These are phyloP conservation scores for Zoanthus gigantus DNA, from an alignment of 92 coral and sea anemone species.

Conservation along the genomic window DNA sequence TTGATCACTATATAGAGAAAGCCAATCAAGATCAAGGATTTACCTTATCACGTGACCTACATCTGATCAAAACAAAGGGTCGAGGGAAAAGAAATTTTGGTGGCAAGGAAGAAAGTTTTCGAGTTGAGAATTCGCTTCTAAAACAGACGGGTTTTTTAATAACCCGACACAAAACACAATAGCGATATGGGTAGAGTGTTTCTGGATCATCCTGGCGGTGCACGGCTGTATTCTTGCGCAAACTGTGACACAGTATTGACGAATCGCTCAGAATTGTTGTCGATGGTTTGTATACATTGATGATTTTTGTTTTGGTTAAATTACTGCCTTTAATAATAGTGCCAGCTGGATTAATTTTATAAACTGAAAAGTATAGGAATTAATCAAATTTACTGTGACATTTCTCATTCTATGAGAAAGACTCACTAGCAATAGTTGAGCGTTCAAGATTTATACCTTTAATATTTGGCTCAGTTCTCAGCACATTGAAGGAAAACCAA, in stretches of 20 bases:
- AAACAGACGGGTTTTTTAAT: background rate
- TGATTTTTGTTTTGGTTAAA: constrained; percentile 45
- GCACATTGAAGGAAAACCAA: background rate
- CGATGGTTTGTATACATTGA: constrained; percentile 81
- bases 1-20: background rate
- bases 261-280: constrained; percentile 94
- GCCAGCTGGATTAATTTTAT: constrained; percentile 21
- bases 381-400: background rate
- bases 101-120: constrained; percentile 1
- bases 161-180: constrained; percentile 2
- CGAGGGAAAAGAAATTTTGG: constrained; percentile 41
- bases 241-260: constrained; percentile 99
- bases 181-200: constrained; percentile 90
- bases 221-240: constrained; percentile 96
- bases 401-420: background rate
- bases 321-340: constrained; percentile 4
- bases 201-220: constrained; percentile 97
- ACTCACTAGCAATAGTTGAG: background rate
- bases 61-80: constrained; percentile 75
- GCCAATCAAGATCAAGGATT: constrained; percentile 39
- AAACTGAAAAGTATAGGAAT: background rate
- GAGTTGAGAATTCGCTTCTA: constrained; percentile 17
- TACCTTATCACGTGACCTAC: constrained; percentile 73
- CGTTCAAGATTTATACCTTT: background rate
- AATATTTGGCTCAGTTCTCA: constrained; percentile 8